Conservation (phyloP, 2,113 vertebrate species). For the Misgurnus mizolepis region DNA sequence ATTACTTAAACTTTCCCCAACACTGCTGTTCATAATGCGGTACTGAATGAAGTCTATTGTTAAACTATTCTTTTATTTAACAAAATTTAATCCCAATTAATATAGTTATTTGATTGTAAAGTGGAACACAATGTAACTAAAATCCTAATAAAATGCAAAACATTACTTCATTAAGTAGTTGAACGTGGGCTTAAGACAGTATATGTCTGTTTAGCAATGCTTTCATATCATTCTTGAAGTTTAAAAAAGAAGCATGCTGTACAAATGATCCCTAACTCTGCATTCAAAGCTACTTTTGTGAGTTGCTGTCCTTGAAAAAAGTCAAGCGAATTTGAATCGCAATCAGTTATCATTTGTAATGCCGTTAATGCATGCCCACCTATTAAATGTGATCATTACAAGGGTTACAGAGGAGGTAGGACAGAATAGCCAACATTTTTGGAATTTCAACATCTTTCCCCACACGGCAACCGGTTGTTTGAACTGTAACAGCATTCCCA, state of each 20-base stretch:
- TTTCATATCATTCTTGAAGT: no score
- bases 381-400: no score
- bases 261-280: no score
- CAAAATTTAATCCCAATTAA: slow-evolving; percentile 1
- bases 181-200: no score
- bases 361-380: no score
- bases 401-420: neutral
- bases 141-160: neutral
- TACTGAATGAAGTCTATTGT: slow-evolving; percentile 15
- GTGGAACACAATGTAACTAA: neutral
- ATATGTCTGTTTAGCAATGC: no score
- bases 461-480: neutral
- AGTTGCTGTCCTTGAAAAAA: no score
- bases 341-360: no score
- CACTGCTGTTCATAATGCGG: slow-evolving; percentile 1
- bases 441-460: neutral
- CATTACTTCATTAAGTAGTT: neutral
- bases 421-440: neutral
- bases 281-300: no score
- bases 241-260: no score
- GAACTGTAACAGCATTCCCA: neutral
- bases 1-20: no score
- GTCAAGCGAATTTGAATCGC: no score
- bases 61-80: neutral
- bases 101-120: neutral